A percentile compares a stretch with the other conserved stretches of the same genome.
Evolutionary conservation across 2,888 invertebrate genomes (phyloP).

Genomic region (Leptopterna dolabrata): DNA sequence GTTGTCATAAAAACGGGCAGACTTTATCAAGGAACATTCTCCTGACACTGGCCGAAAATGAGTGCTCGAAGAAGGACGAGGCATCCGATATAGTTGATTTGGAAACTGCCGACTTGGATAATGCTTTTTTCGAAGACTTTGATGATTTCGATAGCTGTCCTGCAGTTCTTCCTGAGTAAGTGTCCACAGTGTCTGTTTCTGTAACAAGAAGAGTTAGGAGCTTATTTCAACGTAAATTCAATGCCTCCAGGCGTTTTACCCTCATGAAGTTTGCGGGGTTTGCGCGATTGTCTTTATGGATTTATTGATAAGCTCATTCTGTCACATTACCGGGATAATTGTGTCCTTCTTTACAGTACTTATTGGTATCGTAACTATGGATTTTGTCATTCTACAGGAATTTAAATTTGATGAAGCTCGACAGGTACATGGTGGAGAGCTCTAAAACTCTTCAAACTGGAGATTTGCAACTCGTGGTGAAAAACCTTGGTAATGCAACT

Average conservation of each 20-base stretch:
- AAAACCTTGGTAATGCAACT: constrained; percentile 25
- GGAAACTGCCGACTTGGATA: not conserved
- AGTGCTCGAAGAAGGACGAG: not conserved
- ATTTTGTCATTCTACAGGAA: constrained; percentile 40
- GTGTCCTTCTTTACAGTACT: no score
- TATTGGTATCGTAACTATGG: no score
- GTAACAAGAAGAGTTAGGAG: not conserved
- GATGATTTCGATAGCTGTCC: not conserved
- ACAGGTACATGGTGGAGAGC: constrained; percentile 41
- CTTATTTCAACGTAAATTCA: no score
- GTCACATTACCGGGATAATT: no score
- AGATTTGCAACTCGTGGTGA: constrained; percentile 41
- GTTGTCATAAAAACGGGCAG: not conserved
- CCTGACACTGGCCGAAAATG: not conserved
- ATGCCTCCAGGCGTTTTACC: no score
- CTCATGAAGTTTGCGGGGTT: no score
- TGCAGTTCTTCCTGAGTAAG: constrained; percentile 1
- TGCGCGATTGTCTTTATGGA: no score
- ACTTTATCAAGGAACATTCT: not conserved
- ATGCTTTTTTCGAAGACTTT: constrained; percentile 1
- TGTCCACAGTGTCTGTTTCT: not conserved
- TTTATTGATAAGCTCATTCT: no score
- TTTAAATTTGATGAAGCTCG: constrained; percentile 49
- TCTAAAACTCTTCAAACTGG: not conserved
- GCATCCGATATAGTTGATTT: not conserved